phyloP scores from a whole-genome alignment of 2,797 vertebrate species.

The Sylvia borin region DNA sequence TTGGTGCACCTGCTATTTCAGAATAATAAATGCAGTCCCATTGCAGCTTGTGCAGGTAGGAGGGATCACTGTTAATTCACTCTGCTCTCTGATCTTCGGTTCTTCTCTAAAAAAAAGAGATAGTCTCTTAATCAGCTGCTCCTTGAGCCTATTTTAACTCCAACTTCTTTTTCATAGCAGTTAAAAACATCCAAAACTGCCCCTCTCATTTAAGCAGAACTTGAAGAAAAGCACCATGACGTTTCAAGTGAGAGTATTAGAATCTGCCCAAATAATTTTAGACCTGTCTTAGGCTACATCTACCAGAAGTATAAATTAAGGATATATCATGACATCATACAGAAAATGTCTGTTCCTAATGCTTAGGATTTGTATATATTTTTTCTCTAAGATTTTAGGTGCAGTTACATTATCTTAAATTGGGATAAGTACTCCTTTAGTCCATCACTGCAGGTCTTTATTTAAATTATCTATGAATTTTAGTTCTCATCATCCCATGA shows the following conservation, averaged over 20 bases:
- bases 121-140: not conserved
- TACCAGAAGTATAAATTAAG: not conserved
- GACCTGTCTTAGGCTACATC: not conserved
- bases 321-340: not conserved
- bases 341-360: not conserved
- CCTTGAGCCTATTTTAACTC: not conserved
- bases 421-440: not conserved
- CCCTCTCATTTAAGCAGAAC: not conserved
- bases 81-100: not conserved
- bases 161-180: too few relatives aligned
- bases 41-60: not conserved
- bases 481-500: not conserved
- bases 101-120: not conserved
- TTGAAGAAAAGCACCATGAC: not conserved
- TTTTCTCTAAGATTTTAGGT: not conserved
- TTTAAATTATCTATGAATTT: not conserved
- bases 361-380: not conserved
- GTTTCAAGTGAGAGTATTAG: not conserved
- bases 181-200: not conserved
- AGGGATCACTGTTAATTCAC: not conserved
- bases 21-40: not conserved
- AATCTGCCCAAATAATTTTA: not conserved
- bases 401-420: not conserved
- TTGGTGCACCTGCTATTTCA: constrained; percentile 16
- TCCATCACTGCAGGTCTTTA: not conserved